Evolutionary conservation across 2,797 vertebrate genomes (phyloP), one percentile per base, ranked within the genome.

Genomic region (Nasua narica): DNA sequence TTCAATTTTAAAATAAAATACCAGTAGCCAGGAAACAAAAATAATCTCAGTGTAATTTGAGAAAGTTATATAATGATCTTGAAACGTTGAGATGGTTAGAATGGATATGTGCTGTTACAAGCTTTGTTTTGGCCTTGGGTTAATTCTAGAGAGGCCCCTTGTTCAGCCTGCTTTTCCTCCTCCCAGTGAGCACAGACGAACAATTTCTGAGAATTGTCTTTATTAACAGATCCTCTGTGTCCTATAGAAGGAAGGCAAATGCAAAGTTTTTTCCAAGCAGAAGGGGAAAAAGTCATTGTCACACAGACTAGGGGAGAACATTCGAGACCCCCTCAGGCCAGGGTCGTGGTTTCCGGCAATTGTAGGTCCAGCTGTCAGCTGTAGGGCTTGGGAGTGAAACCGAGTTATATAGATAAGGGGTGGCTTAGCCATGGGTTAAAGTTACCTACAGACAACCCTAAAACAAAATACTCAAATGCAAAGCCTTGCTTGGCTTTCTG

Each of bases 1-100:
- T 70, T 23, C 50, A 88, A 67, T 91, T 90, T 96, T 62, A 65
- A 70, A 77, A 79, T 58, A 93, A 91, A 76, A 50, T 79, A 81
- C 43, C 13, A 54, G 50, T 40, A 74, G 65, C 19, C 40, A 58
- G 23, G 50, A 83, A 92, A 87, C 3, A 83, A 78, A 93, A 86
- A 62, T 29, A 65, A 72, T 11, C 32, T 76, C n/a, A 9, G 10
- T 72, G 23, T 78, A 58, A 78, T 85, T 54, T 58, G 40, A 70
- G 50, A 82, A 82, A 54, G 32, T 14, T 77, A 29, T 50, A 37
- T 70, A 69, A 58, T 78, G 43, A 79, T 81, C 27, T 54, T 40
- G 83, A 83, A 83, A 43, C 25, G 11, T 74, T 43, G 60, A 43
- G 25, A 56, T 85, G 67, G 40, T 46, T 85, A 77, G 82, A 95